A percentile compares a stretch with the other conserved stretches of the same genome.
phyloP scores from a whole-genome alignment of 2,797 vertebrate species.

The Microchirus variegatus region DNA sequence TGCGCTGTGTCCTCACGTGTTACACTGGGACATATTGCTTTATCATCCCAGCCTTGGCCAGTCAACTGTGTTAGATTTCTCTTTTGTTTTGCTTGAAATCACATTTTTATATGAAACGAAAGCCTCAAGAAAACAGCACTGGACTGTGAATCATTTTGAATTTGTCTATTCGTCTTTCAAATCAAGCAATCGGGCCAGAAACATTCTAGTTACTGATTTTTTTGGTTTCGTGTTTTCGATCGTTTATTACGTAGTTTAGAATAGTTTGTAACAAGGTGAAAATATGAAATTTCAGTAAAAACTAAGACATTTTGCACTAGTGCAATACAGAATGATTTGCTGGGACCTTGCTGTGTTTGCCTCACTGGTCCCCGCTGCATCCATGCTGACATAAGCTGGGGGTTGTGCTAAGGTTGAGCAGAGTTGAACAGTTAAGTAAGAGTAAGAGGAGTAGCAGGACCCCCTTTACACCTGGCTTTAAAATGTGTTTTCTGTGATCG shows the following conservation, averaged over 20 bases:
- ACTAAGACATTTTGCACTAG: constrained; percentile 56
- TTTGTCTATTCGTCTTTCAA: constrained; percentile 28
- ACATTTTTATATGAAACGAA: constrained; percentile 27
- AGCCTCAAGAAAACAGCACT: constrained; percentile 46
- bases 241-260: constrained; percentile 1
- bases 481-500: too few relatives aligned
- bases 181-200: constrained; percentile 13
- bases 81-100: constrained; percentile 9
- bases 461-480: too few relatives aligned
- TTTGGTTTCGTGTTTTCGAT: constrained; percentile 28
- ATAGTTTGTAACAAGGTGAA: constrained; percentile 14
- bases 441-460: too few relatives aligned
- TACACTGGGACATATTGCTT: constrained; percentile 25
- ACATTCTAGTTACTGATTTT: constrained; percentile 15
- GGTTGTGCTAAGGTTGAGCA: constrained; percentile 4
- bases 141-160: constrained; percentile 45
- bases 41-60: constrained; percentile 19
- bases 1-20: constrained; percentile 27
- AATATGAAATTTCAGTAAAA: constrained; percentile 33
- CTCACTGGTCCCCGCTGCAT: constrained; percentile 29
- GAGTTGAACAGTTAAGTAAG: too few relatives aligned
- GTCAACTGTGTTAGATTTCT: neutral
- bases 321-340: constrained; percentile 60
- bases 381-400: constrained; percentile 20
- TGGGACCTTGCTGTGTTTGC: constrained; percentile 30